phyloP scores from a whole-genome alignment of 2,888 invertebrate genomes.

The Dichetophora obliterata region DNA sequence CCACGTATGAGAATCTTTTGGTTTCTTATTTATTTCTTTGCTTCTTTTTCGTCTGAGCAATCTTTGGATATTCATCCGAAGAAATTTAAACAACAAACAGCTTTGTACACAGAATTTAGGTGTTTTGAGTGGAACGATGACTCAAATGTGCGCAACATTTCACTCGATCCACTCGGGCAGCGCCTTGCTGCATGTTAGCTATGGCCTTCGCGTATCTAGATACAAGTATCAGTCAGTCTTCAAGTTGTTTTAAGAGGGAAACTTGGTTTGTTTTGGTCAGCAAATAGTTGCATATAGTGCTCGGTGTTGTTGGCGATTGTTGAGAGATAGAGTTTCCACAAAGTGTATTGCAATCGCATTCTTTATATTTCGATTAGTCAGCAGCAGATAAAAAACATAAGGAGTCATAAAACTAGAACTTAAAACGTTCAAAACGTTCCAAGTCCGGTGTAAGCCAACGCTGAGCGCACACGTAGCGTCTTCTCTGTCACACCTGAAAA shows the following conservation, averaged over 20 bases:
- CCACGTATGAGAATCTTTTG: neutral
- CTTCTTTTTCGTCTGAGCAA: neutral
- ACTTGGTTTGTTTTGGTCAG: slow-evolving; percentile 7
- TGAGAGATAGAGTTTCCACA: neutral
- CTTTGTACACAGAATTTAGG: neutral
- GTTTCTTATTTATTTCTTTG: neutral
- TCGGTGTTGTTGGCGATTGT: neutral
- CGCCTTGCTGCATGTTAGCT: neutral
- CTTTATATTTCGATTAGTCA: neutral
- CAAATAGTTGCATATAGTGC: neutral
- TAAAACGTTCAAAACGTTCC: neutral
- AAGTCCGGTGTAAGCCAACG: neutral
- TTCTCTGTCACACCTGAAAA: slow-evolving; percentile 32
- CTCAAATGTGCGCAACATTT: neutral
- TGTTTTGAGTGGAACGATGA: neutral
- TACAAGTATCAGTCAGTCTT: slow-evolving; percentile 20
- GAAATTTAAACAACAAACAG: too few species aligned
- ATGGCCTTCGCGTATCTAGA: slow-evolving; percentile 5
- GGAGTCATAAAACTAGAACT: neutral
- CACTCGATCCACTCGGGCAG: slow-evolving; percentile 12
- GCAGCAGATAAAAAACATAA: neutral
- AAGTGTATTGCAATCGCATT: neutral
- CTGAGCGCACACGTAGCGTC: neutral
- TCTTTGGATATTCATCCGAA: too few species aligned
- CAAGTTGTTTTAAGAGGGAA: slow-evolving; percentile 1